Evolutionary conservation across 2,113 vertebrate genomes (phyloP).

Genomic region (Arvicanthis niloticus): DNA sequence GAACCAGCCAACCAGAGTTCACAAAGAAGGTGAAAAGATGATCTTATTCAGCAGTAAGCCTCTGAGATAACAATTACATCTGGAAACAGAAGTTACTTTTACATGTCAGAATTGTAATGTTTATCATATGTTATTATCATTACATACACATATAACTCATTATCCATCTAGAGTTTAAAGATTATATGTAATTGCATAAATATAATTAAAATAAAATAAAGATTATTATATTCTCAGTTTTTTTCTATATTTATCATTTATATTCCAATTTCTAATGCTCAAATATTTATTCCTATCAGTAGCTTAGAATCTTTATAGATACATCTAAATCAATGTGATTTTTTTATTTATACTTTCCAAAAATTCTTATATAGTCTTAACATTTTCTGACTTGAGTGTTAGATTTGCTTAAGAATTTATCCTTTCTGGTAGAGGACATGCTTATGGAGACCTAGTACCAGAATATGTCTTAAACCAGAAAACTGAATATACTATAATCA

Average conservation of each 20-base stretch:
- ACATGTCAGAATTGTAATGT: neutral
- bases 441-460: neutral
- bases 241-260: neutral
- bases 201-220: neutral
- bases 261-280: neutral
- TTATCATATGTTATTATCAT: neutral
- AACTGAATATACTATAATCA: neutral
- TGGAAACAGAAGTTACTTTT: no score
- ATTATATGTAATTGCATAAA: neutral
- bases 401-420: conserved; percentile 1
- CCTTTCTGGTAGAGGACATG: neutral
- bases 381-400: neutral
- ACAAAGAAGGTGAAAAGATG: no score
- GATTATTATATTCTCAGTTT: neutral
- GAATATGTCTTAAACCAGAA: neutral
- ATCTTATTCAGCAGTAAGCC: no score
- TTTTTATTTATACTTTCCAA: neutral
- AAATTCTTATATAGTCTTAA: neutral
- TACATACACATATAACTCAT: neutral
- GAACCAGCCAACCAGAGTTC: no score
- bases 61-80: no score
- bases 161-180: neutral
- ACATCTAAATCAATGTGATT: neutral
- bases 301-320: neutral
- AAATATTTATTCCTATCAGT: neutral